Conservation (phyloP, 1,140 invertebrate genomes). For the Listronotus bonariensis region DNA sequence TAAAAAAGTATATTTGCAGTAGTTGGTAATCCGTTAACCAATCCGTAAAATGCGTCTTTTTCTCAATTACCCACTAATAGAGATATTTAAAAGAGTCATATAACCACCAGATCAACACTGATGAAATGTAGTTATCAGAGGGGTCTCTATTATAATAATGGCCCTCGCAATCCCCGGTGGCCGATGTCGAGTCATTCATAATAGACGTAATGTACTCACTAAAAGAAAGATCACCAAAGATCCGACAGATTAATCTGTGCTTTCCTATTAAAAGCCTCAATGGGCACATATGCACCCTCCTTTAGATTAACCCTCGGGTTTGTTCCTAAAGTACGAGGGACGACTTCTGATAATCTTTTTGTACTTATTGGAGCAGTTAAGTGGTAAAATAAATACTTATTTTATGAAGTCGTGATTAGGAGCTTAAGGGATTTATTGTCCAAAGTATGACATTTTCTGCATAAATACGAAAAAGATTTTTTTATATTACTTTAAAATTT, state of each 20-base stretch:
- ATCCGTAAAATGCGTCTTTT: too few relatives aligned
- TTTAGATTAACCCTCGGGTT: constrained; percentile 32
- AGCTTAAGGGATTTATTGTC: too few relatives aligned
- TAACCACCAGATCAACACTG: not conserved
- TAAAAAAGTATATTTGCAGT: too few relatives aligned
- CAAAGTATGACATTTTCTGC: too few relatives aligned
- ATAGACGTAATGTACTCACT: constrained; percentile 47
- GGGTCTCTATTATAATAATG: constrained; percentile 10
- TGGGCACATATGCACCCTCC: constrained; percentile 43
- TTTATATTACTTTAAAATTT: too few relatives aligned
- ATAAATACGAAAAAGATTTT: too few relatives aligned
- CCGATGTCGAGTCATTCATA: constrained; percentile 44
- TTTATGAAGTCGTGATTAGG: constrained; percentile 6
- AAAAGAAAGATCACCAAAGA: constrained; percentile 50
- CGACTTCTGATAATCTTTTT: constrained; percentile 5
- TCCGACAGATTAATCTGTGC: constrained; percentile 49
- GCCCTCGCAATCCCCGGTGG: constrained; percentile 22
- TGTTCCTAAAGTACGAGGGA: constrained; percentile 3
- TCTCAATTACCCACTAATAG: too few relatives aligned
- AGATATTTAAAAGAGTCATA: too few relatives aligned
- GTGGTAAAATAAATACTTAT: constrained; percentile 31
- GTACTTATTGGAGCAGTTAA: constrained; percentile 11
- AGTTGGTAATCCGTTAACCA: too few relatives aligned
- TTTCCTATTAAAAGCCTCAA: constrained; percentile 47
- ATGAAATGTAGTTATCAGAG: constrained; percentile 3